Evolutionary conservation across 2,888 invertebrate genomes (phyloP).

Genomic region (Troilus luridus): DNA sequence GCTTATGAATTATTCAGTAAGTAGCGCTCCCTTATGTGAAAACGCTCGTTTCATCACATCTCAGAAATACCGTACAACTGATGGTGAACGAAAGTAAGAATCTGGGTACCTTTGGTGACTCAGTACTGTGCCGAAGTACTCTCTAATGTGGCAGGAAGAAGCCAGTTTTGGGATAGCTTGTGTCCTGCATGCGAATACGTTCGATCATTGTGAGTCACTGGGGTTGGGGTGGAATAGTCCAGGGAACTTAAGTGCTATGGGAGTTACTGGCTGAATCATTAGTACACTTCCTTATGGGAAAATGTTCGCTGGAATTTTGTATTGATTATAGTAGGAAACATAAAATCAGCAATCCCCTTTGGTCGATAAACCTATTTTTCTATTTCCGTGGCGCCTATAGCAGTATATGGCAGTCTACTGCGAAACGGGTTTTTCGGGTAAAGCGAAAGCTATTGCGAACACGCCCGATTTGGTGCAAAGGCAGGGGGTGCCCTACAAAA

Average conservation of each 20-base stretch:
- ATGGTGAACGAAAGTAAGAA: neutral
- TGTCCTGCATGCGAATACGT: slow-evolving; percentile 6
- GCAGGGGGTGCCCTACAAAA: no score
- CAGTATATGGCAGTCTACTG: no score
- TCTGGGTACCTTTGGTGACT: neutral
- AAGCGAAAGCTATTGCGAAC: no score
- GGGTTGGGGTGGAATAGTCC: neutral
- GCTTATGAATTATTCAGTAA: neutral
- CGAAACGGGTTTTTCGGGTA: no score
- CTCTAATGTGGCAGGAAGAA: slow-evolving; percentile 17
- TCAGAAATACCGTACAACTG: neutral
- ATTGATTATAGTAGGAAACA: no score
- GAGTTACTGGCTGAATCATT: neutral
- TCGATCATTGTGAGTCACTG: neutral
- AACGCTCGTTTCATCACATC: neutral
- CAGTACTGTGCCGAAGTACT: neutral
- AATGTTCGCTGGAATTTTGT: neutral
- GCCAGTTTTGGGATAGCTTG: slow-evolving; percentile 4
- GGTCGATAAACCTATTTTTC: no score
- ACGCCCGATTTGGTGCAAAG: no score
- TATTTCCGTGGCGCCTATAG: no score
- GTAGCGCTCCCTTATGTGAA: neutral
- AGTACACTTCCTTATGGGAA: neutral
- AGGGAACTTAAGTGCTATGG: neutral
- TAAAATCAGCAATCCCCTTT: no score